Percentiles rank a stretch among this genome's conserved stretches.
Evolutionary conservation across 2,888 invertebrate genomes (phyloP).

Genomic region (Cantharis rufa): DNA sequence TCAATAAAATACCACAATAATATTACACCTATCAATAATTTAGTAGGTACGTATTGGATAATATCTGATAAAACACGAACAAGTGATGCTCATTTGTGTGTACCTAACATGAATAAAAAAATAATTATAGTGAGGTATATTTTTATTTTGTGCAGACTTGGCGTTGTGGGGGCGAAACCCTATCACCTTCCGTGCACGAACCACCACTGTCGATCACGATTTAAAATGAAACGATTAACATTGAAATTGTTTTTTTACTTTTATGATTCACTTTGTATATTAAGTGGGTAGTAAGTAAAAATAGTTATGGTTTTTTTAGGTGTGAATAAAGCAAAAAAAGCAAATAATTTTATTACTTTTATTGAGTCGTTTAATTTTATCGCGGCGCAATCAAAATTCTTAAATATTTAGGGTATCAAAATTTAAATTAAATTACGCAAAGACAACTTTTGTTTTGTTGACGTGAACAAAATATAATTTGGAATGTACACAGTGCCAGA

Average conservation of each 20-base stretch:
- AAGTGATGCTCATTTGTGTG: too few relatives aligned
- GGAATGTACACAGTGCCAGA: slow-evolving; percentile 50
- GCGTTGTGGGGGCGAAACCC: background rate
- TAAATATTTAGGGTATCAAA: background rate
- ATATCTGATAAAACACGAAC: too few relatives aligned
- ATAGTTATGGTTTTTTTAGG: background rate
- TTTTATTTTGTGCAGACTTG: too few relatives aligned
- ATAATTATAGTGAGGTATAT: too few relatives aligned
- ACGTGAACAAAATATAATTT: slow-evolving; percentile 47
- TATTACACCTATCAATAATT: too few relatives aligned
- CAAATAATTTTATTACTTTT: background rate
- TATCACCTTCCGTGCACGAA: background rate
- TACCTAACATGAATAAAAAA: too few relatives aligned
- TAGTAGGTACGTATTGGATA: too few relatives aligned
- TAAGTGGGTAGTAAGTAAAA: background rate
- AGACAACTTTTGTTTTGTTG: slow-evolving; percentile 35
- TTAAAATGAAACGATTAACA: background rate
- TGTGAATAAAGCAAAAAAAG: background rate
- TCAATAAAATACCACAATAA: too few relatives aligned
- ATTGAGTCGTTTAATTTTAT: background rate
- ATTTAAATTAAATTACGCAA: background rate
- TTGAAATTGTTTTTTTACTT: background rate
- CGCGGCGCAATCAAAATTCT: background rate
- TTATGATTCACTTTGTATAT: background rate
- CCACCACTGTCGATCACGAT: background rate